phyloP scores from a whole-genome alignment of 1,140 invertebrate species.

The Anthonomus grandis region DNA sequence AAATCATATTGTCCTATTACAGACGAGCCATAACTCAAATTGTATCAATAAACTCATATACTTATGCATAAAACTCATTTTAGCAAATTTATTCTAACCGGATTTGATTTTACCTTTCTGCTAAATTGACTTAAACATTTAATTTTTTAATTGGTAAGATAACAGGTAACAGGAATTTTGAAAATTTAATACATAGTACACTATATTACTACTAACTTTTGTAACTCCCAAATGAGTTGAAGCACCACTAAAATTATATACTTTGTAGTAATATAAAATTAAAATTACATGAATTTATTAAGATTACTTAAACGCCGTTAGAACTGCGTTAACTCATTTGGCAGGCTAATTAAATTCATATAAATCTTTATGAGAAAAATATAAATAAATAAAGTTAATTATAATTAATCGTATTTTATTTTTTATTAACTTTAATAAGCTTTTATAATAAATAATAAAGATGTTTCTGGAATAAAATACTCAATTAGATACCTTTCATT shows the following conservation, averaged over 20 bases:
- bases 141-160: constrained; percentile 13
- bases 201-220: constrained; percentile 41
- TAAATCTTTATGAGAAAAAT: constrained; percentile 51
- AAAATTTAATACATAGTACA: constrained; percentile 34
- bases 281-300: constrained; percentile 35
- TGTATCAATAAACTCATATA: background rate
- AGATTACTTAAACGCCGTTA: constrained; percentile 21
- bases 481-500: too few relatives aligned
- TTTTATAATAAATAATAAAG: too few relatives aligned
- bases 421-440: too few relatives aligned
- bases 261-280: constrained; percentile 34
- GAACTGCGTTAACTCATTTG: constrained; percentile 45
- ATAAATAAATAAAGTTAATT: constrained; percentile 51
- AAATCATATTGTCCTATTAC: background rate
- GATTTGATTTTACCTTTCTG: too few relatives aligned
- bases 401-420: too few relatives aligned
- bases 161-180: constrained; percentile 35
- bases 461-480: too few relatives aligned
- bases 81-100: constrained; percentile 6
- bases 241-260: constrained; percentile 37
- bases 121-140: constrained; percentile 28
- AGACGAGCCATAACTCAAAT: background rate
- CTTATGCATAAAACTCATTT: background rate
- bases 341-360: constrained; percentile 48
- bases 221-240: constrained; percentile 40